phyloP scores from a whole-genome alignment of 2,888 invertebrate genomes.

The Cremastobaeus sp. region DNA sequence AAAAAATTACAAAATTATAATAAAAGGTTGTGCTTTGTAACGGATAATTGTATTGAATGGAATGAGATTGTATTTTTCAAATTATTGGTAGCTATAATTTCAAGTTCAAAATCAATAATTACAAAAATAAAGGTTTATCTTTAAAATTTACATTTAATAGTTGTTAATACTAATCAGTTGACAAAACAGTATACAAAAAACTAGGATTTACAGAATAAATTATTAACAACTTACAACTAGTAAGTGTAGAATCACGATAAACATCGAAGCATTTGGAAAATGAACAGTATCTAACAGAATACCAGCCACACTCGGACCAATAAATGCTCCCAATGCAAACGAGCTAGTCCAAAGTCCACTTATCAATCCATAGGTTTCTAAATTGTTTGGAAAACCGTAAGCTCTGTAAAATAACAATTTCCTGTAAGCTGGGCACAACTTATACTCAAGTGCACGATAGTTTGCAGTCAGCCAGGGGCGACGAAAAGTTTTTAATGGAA shows the following conservation, averaged over 20 bases:
- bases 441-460: background rate
- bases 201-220: constrained; percentile 1
- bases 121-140: too few relatives aligned
- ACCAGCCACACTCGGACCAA: constrained; percentile 88
- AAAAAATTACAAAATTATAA: too few relatives aligned
- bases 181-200: too few relatives aligned
- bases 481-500: background rate
- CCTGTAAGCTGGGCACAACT: constrained; percentile 1
- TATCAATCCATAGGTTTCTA: constrained; percentile 93
- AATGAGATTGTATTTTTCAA: too few relatives aligned
- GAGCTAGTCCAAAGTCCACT: constrained; percentile 95
- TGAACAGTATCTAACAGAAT: constrained; percentile 86
- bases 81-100: too few relatives aligned
- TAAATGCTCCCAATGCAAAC: constrained; percentile 92
- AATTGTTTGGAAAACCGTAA: constrained; percentile 88
- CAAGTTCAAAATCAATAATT: too few relatives aligned
- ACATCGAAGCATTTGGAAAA: constrained; percentile 85
- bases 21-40: too few relatives aligned
- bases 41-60: too few relatives aligned
- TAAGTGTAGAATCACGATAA: constrained; percentile 84
- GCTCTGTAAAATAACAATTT: constrained; percentile 79
- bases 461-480: background rate
- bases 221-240: constrained; percentile 82
- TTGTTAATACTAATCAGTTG: constrained; percentile 1
- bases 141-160: too few relatives aligned